Evolutionary conservation across 2,113 vertebrate genomes (phyloP).

Genomic region (Silurus glanis): DNA sequence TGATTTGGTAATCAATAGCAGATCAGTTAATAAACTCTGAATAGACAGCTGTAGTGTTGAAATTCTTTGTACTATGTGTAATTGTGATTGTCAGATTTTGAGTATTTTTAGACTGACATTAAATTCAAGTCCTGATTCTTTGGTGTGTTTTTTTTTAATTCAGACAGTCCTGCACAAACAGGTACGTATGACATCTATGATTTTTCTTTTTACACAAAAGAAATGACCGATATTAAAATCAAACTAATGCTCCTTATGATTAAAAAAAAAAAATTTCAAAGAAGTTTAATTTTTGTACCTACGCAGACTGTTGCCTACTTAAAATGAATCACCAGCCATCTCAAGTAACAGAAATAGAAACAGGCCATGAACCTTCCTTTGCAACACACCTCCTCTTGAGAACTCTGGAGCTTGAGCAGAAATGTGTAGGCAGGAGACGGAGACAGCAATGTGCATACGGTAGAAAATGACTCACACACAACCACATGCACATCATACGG

Average conservation of each 20-base stretch:
- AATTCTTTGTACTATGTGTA: neutral
- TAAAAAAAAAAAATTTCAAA: neutral
- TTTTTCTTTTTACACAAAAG: neutral
- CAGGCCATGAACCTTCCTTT: slow-evolving; percentile 36
- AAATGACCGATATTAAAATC: neutral
- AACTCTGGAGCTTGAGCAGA: neutral
- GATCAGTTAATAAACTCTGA: neutral
- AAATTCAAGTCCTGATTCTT: neutral
- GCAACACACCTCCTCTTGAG: slow-evolving; percentile 32
- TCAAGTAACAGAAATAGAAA: slow-evolving; percentile 43
- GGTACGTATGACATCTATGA: neutral
- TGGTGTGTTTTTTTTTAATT: neutral
- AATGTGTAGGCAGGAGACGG: slow-evolving; percentile 5
- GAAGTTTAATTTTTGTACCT: slow-evolving; percentile 2
- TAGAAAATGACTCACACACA: slow-evolving; percentile 33
- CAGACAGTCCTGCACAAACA: neutral
- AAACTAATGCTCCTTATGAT: neutral
- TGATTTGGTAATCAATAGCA: neutral
- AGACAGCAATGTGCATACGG: slow-evolving; percentile 3
- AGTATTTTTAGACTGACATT: neutral
- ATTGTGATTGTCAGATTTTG: neutral
- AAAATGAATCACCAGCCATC: slow-evolving; percentile 25
- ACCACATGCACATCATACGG: neutral
- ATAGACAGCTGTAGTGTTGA: neutral
- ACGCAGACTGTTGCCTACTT: slow-evolving; percentile 27